Base-by-base conservation (phyloP, 2,888 invertebrate genomes). In the Netelia melanura region DNA sequence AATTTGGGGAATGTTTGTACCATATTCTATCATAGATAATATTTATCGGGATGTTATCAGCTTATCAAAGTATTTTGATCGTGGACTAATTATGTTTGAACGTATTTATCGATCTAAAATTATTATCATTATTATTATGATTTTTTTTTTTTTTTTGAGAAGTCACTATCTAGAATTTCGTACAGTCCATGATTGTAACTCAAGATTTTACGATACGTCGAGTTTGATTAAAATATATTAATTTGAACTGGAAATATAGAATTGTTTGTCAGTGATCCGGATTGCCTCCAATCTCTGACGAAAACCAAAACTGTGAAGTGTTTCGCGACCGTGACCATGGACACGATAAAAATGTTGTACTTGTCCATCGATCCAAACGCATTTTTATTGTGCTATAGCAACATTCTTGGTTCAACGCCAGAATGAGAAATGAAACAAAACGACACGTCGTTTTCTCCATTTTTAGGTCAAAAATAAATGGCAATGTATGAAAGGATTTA, bases 301-400 rank as follows among this genome's bases (percentile, higher is more conserved):
- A 52, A 6, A 58, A 48, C 23, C 43, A 65, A 81, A 21, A 21
- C 21, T 70, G 68, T 52, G 52, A 70, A 75, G 54, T 58, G 58
- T 17, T 65, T 65, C 78, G 75, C 48, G 79, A 79, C 82, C 78
- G 82, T 84, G 81, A 84, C 84, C 78, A 78, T 58, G 74, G 74
- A 64, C 58, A 65, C 25, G 17, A 75, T 58, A 70, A 14, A 21
- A 83, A 78, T 56, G 23, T 62, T 68, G 10, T 14, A 23, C 38
- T 72, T 71, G 23, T 2, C 65, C 48, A 23, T 38, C 61, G 52
- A 71, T 56, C 25, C 44, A 44, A 38, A 77, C 43, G 58, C 74
- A 21, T 48, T 56, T 17, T 44, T 56, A 56, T 44, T 56, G 21
- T 44, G 21, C 14, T 56, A 1, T 70, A 54, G 2, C 64, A 10